Evolutionary conservation across 1,140 invertebrate species (phyloP).

Genomic region (Schmidtea mediterranea): DNA sequence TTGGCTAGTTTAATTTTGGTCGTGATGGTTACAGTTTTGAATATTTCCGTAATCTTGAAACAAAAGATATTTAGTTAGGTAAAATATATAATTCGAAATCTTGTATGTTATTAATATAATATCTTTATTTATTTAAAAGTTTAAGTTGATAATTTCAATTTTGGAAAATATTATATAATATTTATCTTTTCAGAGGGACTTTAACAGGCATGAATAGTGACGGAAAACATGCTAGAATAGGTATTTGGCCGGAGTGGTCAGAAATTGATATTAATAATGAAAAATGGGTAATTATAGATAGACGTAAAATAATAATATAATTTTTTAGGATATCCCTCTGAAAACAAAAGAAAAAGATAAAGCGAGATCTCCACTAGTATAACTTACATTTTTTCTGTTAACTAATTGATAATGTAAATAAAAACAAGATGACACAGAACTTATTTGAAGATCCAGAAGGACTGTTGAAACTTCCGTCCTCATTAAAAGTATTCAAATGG

Average conservation of each 20-base stretch:
- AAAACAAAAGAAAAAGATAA: neutral
- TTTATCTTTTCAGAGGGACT: no score
- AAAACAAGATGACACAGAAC: slow-evolving; percentile 8
- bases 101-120: no score
- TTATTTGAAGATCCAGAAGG: slow-evolving; percentile 27
- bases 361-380: neutral
- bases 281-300: slow-evolving; percentile 20
- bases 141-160: no score
- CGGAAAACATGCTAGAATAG: slow-evolving; percentile 14
- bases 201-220: no score
- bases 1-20: no score
- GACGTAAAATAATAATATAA: neutral
- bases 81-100: no score
- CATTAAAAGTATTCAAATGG: neutral
- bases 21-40: no score
- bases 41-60: no score
- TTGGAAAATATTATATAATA: no score
- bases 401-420: neutral
- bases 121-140: no score
- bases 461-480: slow-evolving; percentile 20
- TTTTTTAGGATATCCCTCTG: neutral
- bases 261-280: slow-evolving; percentile 25
- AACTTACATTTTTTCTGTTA: neutral
- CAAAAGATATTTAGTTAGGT: no score
- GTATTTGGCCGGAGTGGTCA: slow-evolving; percentile 26